phyloP scores from a whole-genome alignment of 2,888 invertebrate species.

The Galeopsomyia nigrocyanea region DNA sequence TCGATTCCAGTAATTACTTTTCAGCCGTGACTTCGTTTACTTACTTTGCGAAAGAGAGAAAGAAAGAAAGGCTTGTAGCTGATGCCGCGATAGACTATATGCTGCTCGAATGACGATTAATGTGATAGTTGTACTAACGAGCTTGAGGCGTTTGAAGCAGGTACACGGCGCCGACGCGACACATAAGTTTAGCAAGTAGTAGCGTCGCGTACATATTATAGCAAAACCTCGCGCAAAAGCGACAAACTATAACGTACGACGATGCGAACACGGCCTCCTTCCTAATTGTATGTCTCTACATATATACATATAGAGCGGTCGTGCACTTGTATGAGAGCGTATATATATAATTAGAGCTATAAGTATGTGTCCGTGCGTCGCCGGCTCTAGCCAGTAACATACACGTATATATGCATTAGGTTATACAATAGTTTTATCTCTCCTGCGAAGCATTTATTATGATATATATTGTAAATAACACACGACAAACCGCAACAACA shows the following conservation, averaged over 20 bases:
- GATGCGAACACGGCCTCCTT: not conserved
- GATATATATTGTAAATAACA: slow-evolving; percentile 41
- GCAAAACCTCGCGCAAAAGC: slow-evolving; percentile 19
- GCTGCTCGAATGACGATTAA: no score
- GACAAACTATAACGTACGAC: not conserved
- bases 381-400: slow-evolving; percentile 25
- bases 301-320: slow-evolving; percentile 36
- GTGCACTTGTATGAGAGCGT: slow-evolving; percentile 6
- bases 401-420: slow-evolving; percentile 21
- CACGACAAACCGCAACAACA: slow-evolving; percentile 30
- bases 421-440: slow-evolving; percentile 15
- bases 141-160: slow-evolving; percentile 27
- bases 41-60: no score
- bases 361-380: slow-evolving; percentile 31
- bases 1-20: no score
- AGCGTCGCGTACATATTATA: slow-evolving; percentile 3
- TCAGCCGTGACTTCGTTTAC: not conserved
- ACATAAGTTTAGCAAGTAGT: slow-evolving; percentile 3
- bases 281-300: slow-evolving; percentile 1
- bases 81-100: no score
- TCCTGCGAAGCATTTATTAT: slow-evolving; percentile 47
- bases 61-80: no score
- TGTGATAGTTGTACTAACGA: no score
- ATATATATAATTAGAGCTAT: not conserved
- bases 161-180: slow-evolving; percentile 27